These are phyloP conservation scores for Tyria jacobaeae DNA, from an alignment of 2,888 invertebrate genomes.

Conservation along the genomic window DNA sequence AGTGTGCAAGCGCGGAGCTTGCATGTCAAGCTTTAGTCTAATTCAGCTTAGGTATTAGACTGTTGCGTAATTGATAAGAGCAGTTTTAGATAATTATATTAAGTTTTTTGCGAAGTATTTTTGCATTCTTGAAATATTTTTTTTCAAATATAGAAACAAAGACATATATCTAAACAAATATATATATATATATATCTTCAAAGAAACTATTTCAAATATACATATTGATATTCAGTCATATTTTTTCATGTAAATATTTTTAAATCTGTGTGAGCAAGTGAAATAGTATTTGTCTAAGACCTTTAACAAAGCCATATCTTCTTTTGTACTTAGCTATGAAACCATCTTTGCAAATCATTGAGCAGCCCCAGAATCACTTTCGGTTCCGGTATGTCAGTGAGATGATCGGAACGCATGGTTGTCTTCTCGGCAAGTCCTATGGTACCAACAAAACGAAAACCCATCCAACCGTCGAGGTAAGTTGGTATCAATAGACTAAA, in stretches of 20 bases:
- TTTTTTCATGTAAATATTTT: too few relatives aligned
- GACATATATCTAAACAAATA: too few relatives aligned
- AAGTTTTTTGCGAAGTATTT: too few relatives aligned
- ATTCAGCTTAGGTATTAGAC: neutral
- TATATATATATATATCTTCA: too few relatives aligned
- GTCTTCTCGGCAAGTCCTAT: slow-evolving; percentile 88
- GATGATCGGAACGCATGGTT: slow-evolving; percentile 95
- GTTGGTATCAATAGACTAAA: slow-evolving; percentile 18
- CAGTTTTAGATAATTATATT: neutral
- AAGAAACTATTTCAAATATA: too few relatives aligned
- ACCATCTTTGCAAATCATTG: slow-evolving; percentile 88
- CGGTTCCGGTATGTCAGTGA: slow-evolving; percentile 94
- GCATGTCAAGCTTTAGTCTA: neutral
- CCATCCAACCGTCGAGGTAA: slow-evolving; percentile 92
- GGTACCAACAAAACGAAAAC: slow-evolving; percentile 88
- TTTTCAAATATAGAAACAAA: too few relatives aligned
- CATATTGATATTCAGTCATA: too few relatives aligned
- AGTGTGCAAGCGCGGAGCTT: neutral
- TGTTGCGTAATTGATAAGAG: neutral
- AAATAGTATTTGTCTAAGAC: neutral
- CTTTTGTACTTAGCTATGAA: slow-evolving; percentile 48
- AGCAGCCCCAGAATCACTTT: slow-evolving; percentile 93
- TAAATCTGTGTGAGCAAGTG: neutral
- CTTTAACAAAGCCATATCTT: neutral
- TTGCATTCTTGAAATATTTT: too few relatives aligned